These are phyloP conservation scores for Cynaeus angustus DNA, from an alignment of 2,888 invertebrate species.

Conservation along the genomic window DNA sequence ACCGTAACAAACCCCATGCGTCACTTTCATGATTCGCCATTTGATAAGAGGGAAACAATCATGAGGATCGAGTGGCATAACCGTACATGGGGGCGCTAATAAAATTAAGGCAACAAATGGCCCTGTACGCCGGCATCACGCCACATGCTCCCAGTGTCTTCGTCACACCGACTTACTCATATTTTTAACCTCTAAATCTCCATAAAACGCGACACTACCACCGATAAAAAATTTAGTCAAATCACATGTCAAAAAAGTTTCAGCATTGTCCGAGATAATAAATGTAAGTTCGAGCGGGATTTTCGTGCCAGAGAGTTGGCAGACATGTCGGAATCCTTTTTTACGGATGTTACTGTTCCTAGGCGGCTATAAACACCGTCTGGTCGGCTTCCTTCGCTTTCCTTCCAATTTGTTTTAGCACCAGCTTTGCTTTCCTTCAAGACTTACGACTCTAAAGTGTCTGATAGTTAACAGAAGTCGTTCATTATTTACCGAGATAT, in stretches of 20 bases:
- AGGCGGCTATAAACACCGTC: slow-evolving; percentile 58
- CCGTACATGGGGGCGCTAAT: slow-evolving; percentile 67
- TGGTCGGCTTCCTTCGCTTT: slow-evolving; percentile 54
- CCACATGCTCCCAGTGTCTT: slow-evolving; percentile 63
- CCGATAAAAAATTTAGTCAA: background rate
- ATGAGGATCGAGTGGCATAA: slow-evolving; percentile 49
- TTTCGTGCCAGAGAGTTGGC: slow-evolving; percentile 33
- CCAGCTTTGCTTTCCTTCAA: slow-evolving; percentile 58
- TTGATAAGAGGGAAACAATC: slow-evolving; percentile 45
- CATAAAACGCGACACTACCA: background rate
- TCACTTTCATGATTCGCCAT: slow-evolving; percentile 51
- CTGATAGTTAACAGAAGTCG: slow-evolving; percentile 54
- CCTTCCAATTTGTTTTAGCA: slow-evolving; percentile 58
- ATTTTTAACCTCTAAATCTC: background rate
- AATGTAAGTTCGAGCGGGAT: slow-evolving; percentile 32
- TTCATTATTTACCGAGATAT: slow-evolving; percentile 52
- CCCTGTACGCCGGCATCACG: slow-evolving; percentile 67
- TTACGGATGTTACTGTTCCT: slow-evolving; percentile 49
- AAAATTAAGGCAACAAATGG: slow-evolving; percentile 71
- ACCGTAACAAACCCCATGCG: slow-evolving; percentile 37
- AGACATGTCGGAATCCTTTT: slow-evolving; percentile 52
- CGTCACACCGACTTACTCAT: slow-evolving; percentile 14
- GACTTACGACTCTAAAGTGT: slow-evolving; percentile 55
- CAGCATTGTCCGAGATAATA: slow-evolving; percentile 9
- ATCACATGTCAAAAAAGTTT: slow-evolving; percentile 13